A percentile compares a stretch with the other conserved stretches of the same genome.
These are phyloP conservation scores for Chaenodraco wilsoni DNA, from an alignment of 2,797 vertebrate genomes.

Conservation along the genomic window DNA sequence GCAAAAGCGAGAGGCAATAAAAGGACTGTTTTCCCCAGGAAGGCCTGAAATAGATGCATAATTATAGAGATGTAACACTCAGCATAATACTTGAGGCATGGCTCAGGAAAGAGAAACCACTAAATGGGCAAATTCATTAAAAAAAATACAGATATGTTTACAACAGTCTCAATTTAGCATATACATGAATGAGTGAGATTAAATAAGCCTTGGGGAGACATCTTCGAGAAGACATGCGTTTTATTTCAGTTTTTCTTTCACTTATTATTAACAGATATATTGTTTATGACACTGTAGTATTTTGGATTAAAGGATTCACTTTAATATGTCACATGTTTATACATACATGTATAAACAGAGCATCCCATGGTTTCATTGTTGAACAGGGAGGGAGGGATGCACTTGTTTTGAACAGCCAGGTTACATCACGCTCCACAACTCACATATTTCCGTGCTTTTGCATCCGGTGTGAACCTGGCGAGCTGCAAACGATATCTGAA, in stretches of 20 bases:
- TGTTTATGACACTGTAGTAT: background rate
- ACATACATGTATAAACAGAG: no score
- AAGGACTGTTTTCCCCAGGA: conserved; percentile 52
- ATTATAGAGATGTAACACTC: conserved; percentile 64
- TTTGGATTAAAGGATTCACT: background rate
- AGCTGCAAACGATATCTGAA: conserved; percentile 12
- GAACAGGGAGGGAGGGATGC: no score
- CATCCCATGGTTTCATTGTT: no score
- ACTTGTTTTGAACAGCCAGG: no score
- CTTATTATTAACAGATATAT: background rate
- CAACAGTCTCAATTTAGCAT: conserved; percentile 11
- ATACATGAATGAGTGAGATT: conserved; percentile 10
- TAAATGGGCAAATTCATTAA: conserved; percentile 40
- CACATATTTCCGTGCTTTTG: no score
- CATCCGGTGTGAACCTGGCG: no score
- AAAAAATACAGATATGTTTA: conserved; percentile 17
- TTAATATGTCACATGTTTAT: background rate
- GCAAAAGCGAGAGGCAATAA: conserved; percentile 51
- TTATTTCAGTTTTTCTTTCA: background rate
- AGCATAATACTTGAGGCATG: conserved; percentile 52
- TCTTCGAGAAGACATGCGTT: background rate
- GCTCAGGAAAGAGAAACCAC: conserved; percentile 5
- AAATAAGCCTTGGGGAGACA: background rate
- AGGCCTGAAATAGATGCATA: conserved; percentile 69
- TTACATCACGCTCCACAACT: no score